phyloP scores from a whole-genome alignment of 2,113 vertebrate genomes.

The Campylomormyrus tamandua region DNA sequence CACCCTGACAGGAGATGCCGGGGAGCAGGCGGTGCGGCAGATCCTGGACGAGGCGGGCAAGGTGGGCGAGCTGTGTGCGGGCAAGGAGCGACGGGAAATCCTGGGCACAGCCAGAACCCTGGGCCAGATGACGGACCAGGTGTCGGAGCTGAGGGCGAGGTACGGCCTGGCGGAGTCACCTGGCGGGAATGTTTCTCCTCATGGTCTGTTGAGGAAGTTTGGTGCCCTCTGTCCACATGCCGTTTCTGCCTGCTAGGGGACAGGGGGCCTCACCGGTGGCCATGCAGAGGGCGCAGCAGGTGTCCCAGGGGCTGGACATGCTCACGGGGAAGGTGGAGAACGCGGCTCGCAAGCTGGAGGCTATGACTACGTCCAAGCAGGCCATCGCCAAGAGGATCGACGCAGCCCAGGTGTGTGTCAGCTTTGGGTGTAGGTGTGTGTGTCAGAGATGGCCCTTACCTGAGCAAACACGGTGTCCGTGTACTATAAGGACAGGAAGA shows the following conservation, averaged over 20 bases:
- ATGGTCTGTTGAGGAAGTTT: background rate
- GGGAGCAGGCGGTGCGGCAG: slow-evolving; percentile 83
- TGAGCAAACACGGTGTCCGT: background rate
- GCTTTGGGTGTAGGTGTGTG: background rate
- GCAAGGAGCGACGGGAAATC: slow-evolving; percentile 89
- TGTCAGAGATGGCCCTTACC: background rate
- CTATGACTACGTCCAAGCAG: slow-evolving; percentile 91
- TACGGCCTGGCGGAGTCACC: slow-evolving; percentile 40
- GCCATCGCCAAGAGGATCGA: slow-evolving; percentile 90
- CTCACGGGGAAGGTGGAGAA: slow-evolving; percentile 89
- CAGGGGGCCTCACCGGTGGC: slow-evolving; percentile 79
- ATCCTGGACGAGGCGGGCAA: slow-evolving; percentile 95
- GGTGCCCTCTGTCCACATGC: background rate
- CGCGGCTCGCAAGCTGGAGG: slow-evolving; percentile 84
- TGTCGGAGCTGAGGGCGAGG: slow-evolving; percentile 83
- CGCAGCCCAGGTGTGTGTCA: slow-evolving; percentile 77
- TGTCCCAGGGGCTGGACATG: slow-evolving; percentile 85
- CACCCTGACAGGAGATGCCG: slow-evolving; percentile 69
- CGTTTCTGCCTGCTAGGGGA: slow-evolving; percentile 56
- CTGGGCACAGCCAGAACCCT: slow-evolving; percentile 81
- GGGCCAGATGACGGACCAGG: slow-evolving; percentile 89
- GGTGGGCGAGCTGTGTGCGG: slow-evolving; percentile 90
- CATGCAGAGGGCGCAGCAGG: slow-evolving; percentile 89
- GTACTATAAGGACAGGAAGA: background rate
- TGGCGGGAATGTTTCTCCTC: background rate